A percentile compares a stretch with the other conserved stretches of the same genome.
These are phyloP conservation scores for Petrocephalus schoutedeni DNA, from an alignment of 2,797 vertebrate genomes.

Conservation along the genomic window DNA sequence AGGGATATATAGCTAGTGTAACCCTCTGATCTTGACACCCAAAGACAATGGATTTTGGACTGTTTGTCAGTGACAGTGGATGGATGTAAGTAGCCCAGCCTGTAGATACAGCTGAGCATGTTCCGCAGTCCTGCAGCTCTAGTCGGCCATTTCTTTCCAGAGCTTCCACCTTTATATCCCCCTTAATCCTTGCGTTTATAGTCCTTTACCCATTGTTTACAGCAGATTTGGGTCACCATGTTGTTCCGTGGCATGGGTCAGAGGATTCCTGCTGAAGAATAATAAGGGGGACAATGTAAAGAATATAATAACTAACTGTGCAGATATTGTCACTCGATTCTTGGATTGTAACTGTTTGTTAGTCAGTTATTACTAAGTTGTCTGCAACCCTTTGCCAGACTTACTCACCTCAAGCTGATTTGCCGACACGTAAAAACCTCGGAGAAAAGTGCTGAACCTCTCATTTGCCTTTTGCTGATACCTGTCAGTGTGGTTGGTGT, in stretches of 20 bases:
- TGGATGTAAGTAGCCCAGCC: neutral
- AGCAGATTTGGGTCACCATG: slow-evolving; percentile 39
- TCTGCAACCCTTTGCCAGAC: neutral
- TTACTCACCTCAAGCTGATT: neutral
- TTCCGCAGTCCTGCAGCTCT: neutral
- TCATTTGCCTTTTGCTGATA: slow-evolving; percentile 26
- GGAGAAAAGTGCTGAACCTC: neutral
- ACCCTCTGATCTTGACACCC: neutral
- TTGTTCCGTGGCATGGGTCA: slow-evolving; percentile 33
- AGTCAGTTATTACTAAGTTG: slow-evolving; percentile 31
- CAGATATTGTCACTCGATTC: slow-evolving; percentile 26
- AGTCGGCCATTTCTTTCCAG: neutral
- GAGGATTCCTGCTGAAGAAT: slow-evolving; percentile 26
- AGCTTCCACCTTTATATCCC: slow-evolving; percentile 27
- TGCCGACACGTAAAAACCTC: neutral
- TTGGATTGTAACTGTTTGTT: slow-evolving; percentile 20
- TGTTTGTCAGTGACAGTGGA: neutral
- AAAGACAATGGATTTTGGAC: neutral
- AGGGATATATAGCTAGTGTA: slow-evolving; percentile 27
- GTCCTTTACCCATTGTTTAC: neutral
- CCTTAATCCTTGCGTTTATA: slow-evolving; percentile 3
- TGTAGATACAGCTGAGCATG: neutral
- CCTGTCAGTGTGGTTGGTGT: slow-evolving; percentile 30
- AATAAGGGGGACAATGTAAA: slow-evolving; percentile 35
- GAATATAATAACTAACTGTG: slow-evolving; percentile 36